Evolutionary conservation across 2,888 invertebrate genomes (phyloP), one percentile per base, ranked within the genome.

Genomic region (Dastarcus helophoroides): DNA sequence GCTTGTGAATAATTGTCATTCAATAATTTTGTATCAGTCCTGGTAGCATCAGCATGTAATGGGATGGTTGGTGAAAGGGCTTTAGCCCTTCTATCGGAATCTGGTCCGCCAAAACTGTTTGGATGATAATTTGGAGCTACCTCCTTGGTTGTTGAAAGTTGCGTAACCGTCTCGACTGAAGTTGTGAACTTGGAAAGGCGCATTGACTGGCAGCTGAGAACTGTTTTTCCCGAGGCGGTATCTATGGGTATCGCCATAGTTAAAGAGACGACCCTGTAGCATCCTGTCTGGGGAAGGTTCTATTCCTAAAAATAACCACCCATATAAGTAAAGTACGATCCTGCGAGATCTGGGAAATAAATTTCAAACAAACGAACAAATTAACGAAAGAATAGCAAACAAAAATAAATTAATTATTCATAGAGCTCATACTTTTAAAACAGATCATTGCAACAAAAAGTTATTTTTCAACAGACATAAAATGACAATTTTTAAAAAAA

Each of bases 51-150:
- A 0, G 89, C 93, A 27, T 65, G 60, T 1, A 76, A 48, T 8
- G 62, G 60, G 51, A 74, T 73, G 27, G 68, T 64, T 1, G 75
- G 70, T 22, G 69, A 62, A 26, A 78, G 49, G 24, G 67, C 66
- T 37, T 68, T 67, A 0, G 79, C 80, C 3, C 75, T 66, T 1
- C 72, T 69, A 46, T 75, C 73, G 37, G 74, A 73, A 42, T 78
- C 73, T 0, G 94, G 93, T 0, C 95, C 95, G 32, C 73, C 69
- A 65, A 94, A 97, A 40, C 91, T 93, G 66, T 97, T 97, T 1
- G 97, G 97, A 67, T 76, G 91, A 59, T 97, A 97, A 63, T 94
- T 95, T 3, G 95, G 95, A 2, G 85, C 80, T n/a, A n/a, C 83
- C 86, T 3, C 76, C 79, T 60, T 91, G 90, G 58, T 89, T 91